phyloP scores from a whole-genome alignment of 2,113 vertebrate genomes.

The Xiphias gladius region DNA sequence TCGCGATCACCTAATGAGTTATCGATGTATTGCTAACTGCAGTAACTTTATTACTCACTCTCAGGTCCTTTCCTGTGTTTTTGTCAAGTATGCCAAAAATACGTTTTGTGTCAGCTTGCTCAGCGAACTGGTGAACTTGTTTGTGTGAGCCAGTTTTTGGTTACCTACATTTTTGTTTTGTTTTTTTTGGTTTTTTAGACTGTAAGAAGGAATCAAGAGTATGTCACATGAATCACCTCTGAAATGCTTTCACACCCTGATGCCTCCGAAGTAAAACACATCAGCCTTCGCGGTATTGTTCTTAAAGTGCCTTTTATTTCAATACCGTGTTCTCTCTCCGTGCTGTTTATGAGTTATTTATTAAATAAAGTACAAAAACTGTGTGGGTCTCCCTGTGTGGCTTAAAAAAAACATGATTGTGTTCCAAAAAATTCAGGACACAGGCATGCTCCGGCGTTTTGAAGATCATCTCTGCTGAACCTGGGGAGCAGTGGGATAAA shows the following conservation, averaged over 20 bases:
- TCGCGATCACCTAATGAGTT: conserved; percentile 21
- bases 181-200: not conserved
- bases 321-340: conserved; percentile 87
- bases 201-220: conserved; percentile 18
- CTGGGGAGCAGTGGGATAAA: not conserved
- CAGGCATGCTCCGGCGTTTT: not conserved
- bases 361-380: conserved; percentile 88
- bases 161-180: not conserved
- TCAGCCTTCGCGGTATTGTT: conserved; percentile 78
- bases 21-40: conserved; percentile 47
- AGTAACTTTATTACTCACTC: conserved; percentile 54
- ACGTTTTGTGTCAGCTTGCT: conserved; percentile 39
- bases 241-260: conserved; percentile 51
- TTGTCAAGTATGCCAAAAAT: conserved; percentile 62
- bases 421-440: not conserved
- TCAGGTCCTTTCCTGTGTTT: conserved; percentile 73
- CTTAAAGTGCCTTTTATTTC: conserved; percentile 97
- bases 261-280: conserved; percentile 52
- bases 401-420: not conserved
- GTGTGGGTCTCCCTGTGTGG: not conserved
- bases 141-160: conserved; percentile 2
- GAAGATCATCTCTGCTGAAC: not conserved
- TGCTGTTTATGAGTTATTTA: conserved; percentile 94
- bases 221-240: conserved; percentile 50
- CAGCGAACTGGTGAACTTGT: conserved; percentile 14